Conservation (phyloP, 2,797 vertebrate species). For the Chromobotia macracanthus region DNA sequence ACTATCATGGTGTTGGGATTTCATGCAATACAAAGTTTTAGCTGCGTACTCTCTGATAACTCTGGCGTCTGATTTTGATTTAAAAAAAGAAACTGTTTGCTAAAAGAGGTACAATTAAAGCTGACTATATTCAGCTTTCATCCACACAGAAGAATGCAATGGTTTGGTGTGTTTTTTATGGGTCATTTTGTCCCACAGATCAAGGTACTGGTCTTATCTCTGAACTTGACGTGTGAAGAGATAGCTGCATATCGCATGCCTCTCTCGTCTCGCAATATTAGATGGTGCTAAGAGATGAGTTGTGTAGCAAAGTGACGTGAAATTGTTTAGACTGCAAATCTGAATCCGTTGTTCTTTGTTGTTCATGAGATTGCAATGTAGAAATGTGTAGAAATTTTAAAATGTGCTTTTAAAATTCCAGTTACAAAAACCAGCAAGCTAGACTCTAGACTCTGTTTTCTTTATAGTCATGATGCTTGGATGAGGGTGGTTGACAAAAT, state of each 20-base stretch:
- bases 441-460: background rate
- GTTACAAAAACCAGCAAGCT: background rate
- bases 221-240: slow-evolving; percentile 79
- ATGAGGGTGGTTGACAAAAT: background rate
- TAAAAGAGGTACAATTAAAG: slow-evolving; percentile 48
- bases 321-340: slow-evolving; percentile 11
- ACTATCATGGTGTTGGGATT: background rate
- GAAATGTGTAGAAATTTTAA: background rate
- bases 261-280: slow-evolving; percentile 69
- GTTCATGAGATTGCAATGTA: background rate
- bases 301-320: slow-evolving; percentile 60
- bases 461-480: background rate
- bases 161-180: slow-evolving; percentile 44
- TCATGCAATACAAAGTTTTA: background rate
- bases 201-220: slow-evolving; percentile 75
- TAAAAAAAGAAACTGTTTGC: slow-evolving; percentile 51
- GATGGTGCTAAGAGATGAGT: slow-evolving; percentile 77
- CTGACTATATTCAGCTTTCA: slow-evolving; percentile 31
- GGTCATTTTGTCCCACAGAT: slow-evolving; percentile 74
- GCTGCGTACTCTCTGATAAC: background rate
- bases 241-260: slow-evolving; percentile 76
- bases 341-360: slow-evolving; percentile 24
- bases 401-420: background rate
- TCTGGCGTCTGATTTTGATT: background rate
- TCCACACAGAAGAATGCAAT: slow-evolving; percentile 44